These are phyloP conservation scores for Xenopus borealis DNA, from an alignment of 2,113 vertebrate species.

Conservation along the genomic window DNA sequence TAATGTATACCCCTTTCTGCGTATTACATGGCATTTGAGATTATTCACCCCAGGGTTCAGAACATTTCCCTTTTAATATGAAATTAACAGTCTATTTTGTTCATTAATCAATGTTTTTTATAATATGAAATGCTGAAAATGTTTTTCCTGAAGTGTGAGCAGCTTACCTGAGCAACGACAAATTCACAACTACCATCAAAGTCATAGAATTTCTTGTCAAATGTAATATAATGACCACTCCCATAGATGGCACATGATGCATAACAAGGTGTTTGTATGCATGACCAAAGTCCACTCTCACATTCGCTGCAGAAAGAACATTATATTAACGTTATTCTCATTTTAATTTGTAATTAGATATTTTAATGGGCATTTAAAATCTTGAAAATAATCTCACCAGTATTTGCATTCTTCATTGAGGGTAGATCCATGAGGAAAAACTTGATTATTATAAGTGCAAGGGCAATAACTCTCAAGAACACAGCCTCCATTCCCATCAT, in stretches of 20 bases:
- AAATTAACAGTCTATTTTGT: too few species aligned
- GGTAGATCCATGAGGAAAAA: constrained; percentile 71
- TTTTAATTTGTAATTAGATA: too few species aligned
- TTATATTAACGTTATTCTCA: too few species aligned
- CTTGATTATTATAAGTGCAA: constrained; percentile 80
- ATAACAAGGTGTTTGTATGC: constrained; percentile 67
- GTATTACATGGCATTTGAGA: too few species aligned
- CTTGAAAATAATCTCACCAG: constrained; percentile 66
- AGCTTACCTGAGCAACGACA: constrained; percentile 80
- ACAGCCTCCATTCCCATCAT: constrained; percentile 72
- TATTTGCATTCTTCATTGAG: constrained; percentile 83
- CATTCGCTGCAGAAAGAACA: constrained; percentile 71
- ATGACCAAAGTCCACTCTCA: constrained; percentile 74
- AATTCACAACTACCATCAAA: constrained; percentile 87
- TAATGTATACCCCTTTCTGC: too few species aligned
- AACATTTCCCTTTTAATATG: too few species aligned
- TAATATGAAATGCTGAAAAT: too few species aligned
- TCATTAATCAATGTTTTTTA: too few species aligned
- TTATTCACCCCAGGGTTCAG: too few species aligned
- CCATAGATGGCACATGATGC: constrained; percentile 84
- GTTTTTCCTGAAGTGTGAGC: too few species aligned
- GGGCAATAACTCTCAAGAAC: constrained; percentile 71
- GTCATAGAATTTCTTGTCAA: constrained; percentile 77
- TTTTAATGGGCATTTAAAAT: too few species aligned
- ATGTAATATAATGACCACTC: constrained; percentile 86